Evolutionary conservation across 2,113 vertebrate species (phyloP).

Genomic region (Myanophis thanlyinensis): DNA sequence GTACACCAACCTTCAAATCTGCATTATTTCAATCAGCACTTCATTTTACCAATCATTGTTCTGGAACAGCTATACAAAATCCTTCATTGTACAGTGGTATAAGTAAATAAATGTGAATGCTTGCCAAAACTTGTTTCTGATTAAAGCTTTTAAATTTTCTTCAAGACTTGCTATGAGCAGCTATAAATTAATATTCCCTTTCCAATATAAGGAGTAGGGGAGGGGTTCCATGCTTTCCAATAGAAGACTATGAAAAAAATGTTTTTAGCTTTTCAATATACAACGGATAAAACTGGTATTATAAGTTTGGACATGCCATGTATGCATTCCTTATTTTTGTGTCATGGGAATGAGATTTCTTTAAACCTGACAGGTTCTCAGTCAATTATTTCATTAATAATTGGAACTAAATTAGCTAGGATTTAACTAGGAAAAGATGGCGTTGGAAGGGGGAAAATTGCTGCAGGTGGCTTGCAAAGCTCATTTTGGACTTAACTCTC

Average conservation of each 20-base stretch:
- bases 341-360: constrained; percentile 64
- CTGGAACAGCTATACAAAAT: constrained; percentile 47
- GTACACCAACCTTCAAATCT: constrained; percentile 64
- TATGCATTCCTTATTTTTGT: constrained; percentile 57
- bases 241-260: constrained; percentile 45
- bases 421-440: constrained; percentile 72
- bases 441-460: constrained; percentile 58
- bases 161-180: constrained; percentile 36
- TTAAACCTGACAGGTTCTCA: constrained; percentile 71
- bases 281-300: constrained; percentile 60
- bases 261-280: constrained; percentile 55
- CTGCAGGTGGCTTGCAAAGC: constrained; percentile 77
- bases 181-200: constrained; percentile 55
- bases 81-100: constrained; percentile 27
- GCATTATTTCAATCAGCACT: constrained; percentile 58
- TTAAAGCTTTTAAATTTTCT: constrained; percentile 46
- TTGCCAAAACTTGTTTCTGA: constrained; percentile 30
- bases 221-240: constrained; percentile 45
- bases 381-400: constrained; percentile 80
- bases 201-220: constrained; percentile 24
- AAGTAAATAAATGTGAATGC: constrained; percentile 39
- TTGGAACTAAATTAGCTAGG: constrained; percentile 74
- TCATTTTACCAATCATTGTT: constrained; percentile 56
- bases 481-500: constrained; percentile 75
- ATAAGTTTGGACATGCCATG: constrained; percentile 44